Conservation (phyloP, 2,888 invertebrate species). For the Thumatha senex region DNA sequence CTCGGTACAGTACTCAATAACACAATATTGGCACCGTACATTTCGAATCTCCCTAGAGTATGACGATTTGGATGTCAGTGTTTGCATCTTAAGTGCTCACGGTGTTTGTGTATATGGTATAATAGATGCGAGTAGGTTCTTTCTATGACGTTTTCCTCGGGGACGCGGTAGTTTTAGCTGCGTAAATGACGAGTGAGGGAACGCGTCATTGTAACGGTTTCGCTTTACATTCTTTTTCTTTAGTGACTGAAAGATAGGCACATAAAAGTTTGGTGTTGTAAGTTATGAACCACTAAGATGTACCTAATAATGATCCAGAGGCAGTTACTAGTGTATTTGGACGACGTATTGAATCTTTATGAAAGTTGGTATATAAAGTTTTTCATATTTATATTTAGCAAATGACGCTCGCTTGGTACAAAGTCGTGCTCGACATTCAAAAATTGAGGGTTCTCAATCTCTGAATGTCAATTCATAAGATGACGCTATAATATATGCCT, state of each 20-base stretch:
- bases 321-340: too few species aligned
- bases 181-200: conserved; percentile 20
- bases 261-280: too few species aligned
- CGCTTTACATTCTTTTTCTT: conserved; percentile 2
- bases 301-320: too few species aligned
- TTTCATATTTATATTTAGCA: too few species aligned
- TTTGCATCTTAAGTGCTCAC: conserved; percentile 70
- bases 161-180: conserved; percentile 17
- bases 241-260: not conserved
- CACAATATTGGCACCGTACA: conserved; percentile 57
- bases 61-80: conserved; percentile 60
- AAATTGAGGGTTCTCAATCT: too few species aligned
- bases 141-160: conserved; percentile 23
- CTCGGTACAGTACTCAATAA: conserved; percentile 46
- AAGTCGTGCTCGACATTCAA: too few species aligned
- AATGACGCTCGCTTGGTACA: too few species aligned
- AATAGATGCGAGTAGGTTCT: conserved; percentile 17
- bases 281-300: too few species aligned
- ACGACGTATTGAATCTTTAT: too few species aligned
- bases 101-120: conserved; percentile 10
- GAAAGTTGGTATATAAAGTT: too few species aligned
- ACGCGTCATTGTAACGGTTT: conserved; percentile 13
- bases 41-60: conserved; percentile 51
- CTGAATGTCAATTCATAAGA: too few species aligned
- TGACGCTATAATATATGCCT: too few species aligned